phyloP scores from a whole-genome alignment of 2,113 vertebrate species.

The Arenaria interpres region DNA sequence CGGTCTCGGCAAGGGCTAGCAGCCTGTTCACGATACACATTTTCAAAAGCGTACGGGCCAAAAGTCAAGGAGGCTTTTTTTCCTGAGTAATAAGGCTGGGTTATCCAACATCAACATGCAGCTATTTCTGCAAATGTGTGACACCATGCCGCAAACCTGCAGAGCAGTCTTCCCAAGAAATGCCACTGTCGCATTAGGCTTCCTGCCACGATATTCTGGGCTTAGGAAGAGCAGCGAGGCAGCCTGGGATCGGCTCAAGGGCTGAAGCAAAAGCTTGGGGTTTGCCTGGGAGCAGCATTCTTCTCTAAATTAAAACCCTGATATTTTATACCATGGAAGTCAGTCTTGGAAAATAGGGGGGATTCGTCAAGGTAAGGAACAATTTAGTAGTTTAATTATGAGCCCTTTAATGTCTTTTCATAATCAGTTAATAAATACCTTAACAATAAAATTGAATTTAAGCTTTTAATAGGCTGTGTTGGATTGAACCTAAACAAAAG shows the following conservation, averaged over 20 bases:
- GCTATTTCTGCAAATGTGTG: constrained; percentile 16
- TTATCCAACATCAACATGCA: constrained; percentile 41
- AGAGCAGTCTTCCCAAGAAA: constrained; percentile 20
- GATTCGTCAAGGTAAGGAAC: constrained; percentile 68
- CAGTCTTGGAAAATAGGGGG: constrained; percentile 28
- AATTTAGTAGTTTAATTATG: constrained; percentile 79
- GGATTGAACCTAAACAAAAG: constrained; percentile 83
- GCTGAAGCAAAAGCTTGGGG: not conserved
- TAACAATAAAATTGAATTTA: constrained; percentile 84
- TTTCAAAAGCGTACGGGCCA: constrained; percentile 7
- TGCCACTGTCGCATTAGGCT: constrained; percentile 40
- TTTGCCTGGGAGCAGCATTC: not conserved
- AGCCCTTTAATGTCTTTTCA: constrained; percentile 83
- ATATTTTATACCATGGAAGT: constrained; percentile 57
- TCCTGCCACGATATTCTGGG: constrained; percentile 37
- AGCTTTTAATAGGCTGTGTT: constrained; percentile 82
- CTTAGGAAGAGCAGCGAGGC: constrained; percentile 8
- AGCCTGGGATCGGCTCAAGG: not conserved
- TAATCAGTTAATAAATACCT: constrained; percentile 88
- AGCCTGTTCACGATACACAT: not conserved
- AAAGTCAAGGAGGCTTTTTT: not conserved
- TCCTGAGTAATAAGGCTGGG: not conserved
- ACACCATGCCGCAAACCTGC: constrained; percentile 22
- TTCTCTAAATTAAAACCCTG: constrained; percentile 56
- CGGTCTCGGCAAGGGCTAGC: not conserved